Conservation (phyloP, 2,888 invertebrate genomes). For the Nymphalis c-album region DNA sequence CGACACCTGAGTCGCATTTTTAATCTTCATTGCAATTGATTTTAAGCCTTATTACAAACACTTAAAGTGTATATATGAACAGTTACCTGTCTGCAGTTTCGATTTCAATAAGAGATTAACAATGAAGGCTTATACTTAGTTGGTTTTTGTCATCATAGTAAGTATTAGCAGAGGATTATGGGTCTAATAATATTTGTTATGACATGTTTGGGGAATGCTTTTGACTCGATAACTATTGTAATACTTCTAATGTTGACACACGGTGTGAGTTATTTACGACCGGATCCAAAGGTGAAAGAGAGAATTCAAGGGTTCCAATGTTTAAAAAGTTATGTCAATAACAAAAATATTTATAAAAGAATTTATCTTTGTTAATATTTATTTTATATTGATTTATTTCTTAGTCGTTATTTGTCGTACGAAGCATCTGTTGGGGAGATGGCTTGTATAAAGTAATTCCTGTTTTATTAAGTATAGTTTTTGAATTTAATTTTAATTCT, state of each 20-base stretch:
- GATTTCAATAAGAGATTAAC: conserved; percentile 27
- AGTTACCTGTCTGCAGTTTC: conserved; percentile 12
- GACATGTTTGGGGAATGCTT: conserved; percentile 33
- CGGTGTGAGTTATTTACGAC: conserved; percentile 14
- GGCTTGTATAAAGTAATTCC: no score
- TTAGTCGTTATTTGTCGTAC: no score
- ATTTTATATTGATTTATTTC: no score
- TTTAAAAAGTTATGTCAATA: conserved; percentile 11
- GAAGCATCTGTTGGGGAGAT: no score
- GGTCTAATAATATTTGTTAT: conserved; percentile 32
- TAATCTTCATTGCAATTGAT: conserved; percentile 18
- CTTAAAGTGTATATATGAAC: conserved; percentile 12
- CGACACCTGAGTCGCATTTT: conserved; percentile 48
- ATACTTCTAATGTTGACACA: conserved; percentile 9
- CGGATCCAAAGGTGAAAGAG: neutral
- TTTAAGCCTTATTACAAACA: conserved; percentile 17
- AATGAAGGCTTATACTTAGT: conserved; percentile 19
- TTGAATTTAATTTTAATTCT: no score
- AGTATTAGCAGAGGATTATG: conserved; percentile 19
- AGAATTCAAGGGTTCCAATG: neutral
- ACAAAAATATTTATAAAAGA: no score
- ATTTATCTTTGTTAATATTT: no score
- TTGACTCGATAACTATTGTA: conserved; percentile 29
- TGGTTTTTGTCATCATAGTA: conserved; percentile 13
- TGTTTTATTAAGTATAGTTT: no score